phyloP scores from a whole-genome alignment of 2,888 invertebrate genomes.

The Clitarchus hookeri region DNA sequence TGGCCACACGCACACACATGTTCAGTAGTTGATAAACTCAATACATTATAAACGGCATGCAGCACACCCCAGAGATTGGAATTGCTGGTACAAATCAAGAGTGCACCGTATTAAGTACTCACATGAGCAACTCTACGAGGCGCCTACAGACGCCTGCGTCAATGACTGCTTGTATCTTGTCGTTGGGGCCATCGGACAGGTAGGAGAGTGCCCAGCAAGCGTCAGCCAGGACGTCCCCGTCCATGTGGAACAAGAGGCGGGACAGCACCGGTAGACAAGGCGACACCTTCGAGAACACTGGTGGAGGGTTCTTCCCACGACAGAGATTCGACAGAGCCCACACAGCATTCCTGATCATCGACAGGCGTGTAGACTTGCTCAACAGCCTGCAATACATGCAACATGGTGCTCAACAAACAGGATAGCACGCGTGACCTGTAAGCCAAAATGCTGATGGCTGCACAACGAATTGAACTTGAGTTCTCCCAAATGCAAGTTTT shows the following conservation, averaged over 20 bases:
- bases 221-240: slow-evolving; percentile 89
- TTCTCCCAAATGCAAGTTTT: too few relatives aligned
- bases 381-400: slow-evolving; percentile 76
- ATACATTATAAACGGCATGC: too few relatives aligned
- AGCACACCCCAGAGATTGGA: not conserved
- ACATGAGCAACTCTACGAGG: slow-evolving; percentile 69
- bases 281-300: slow-evolving; percentile 83
- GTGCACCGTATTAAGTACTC: slow-evolving; percentile 47
- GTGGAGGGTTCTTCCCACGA: slow-evolving; percentile 95
- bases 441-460: too few relatives aligned
- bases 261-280: slow-evolving; percentile 86
- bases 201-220: slow-evolving; percentile 98
- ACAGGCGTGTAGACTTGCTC: slow-evolving; percentile 76
- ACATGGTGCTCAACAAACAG: too few relatives aligned
- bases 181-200: slow-evolving; percentile 94
- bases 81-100: not conserved
- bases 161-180: slow-evolving; percentile 96
- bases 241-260: slow-evolving; percentile 82
- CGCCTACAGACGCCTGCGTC: slow-evolving; percentile 92
- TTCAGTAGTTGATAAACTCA: too few relatives aligned
- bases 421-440: too few relatives aligned
- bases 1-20: too few relatives aligned
- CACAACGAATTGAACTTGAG: too few relatives aligned
- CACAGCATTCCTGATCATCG: slow-evolving; percentile 95
- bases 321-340: slow-evolving; percentile 98